Evolutionary conservation across 1,140 invertebrate species (phyloP), one percentile per base, ranked within the genome.

Genomic region (Odontomachus brunneus): DNA sequence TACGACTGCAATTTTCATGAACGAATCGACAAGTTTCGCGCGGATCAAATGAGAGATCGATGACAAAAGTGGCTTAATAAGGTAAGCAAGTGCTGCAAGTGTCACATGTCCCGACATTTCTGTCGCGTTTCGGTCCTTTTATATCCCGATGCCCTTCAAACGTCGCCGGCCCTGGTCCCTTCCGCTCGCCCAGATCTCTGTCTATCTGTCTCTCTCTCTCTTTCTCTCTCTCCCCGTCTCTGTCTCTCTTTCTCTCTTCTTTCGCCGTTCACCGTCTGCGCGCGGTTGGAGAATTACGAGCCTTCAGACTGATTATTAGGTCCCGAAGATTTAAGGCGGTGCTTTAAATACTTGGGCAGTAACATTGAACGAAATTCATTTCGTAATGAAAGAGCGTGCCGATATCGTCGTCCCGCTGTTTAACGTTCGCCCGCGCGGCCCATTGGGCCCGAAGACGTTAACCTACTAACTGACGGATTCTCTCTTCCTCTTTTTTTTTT

Each of bases 341-440:
- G 67, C 74, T 84, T 86, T 86, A 86, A 87, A 86, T 87, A 86
- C 71, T 69, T 53, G 73, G 55, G 48, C 24, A 71, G 66, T 80
- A 81, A 67, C 72, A 83, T 78, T 74, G 62, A 83, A 67, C 62
- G 38, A 83, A 83, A 67, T 78, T 69, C 53, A 78, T 78, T 83
- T 22, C 5, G 55, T 60, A 81, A 80, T 69, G 44, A 78, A 83
- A 80, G 55, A 81, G 67, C 67, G 53, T 60, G 55, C 55, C 78
- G 63, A 78, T 78, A 67, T 78, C 22, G 29, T 69, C 33, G 75
- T 55, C 63, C 51, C 33, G 49, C 29, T 67, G 22, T 29, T 69
- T 57, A 55, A 67, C 22, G 22, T 55, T 26, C 22, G 29, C 19
- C n/a, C n/a, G n/a, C n/a, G n/a, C n/a, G n/a, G n/a, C n/a, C 29